These are phyloP conservation scores for Cyphomyrus plagiostoma DNA, from an alignment of 2,113 vertebrate genomes.

Conservation along the genomic window DNA sequence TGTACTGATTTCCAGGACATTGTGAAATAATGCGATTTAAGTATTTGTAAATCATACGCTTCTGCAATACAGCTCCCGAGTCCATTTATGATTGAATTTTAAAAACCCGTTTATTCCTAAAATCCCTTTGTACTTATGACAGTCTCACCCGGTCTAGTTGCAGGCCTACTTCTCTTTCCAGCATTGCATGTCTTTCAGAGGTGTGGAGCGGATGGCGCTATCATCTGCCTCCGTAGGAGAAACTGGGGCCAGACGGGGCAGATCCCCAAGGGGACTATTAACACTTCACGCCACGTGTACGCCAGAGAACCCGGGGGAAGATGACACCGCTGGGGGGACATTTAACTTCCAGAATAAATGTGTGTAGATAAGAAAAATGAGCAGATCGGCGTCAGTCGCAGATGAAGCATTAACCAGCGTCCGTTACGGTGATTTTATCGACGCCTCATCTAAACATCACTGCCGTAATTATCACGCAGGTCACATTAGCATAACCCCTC, in stretches of 20 bases:
- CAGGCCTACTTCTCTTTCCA: neutral
- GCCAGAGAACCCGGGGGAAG: constrained; percentile 60
- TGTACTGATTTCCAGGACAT: neutral
- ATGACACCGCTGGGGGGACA: constrained; percentile 12
- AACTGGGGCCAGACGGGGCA: constrained; percentile 46
- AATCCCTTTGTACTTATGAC: neutral
- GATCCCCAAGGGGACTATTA: constrained; percentile 71
- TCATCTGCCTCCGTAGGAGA: constrained; percentile 62
- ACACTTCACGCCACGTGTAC: constrained; percentile 71
- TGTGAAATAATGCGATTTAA: neutral
- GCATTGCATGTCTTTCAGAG: constrained; percentile 60
- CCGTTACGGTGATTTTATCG: neutral
- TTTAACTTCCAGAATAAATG: constrained; percentile 38
- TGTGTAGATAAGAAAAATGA: constrained; percentile 38
- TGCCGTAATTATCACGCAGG: neutral
- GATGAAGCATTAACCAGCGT: neutral
- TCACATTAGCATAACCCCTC: neutral
- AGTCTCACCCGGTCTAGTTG: neutral
- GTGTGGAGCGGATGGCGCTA: constrained; percentile 48
- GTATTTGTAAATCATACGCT: neutral
- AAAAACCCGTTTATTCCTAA: neutral
- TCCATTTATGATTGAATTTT: neutral
- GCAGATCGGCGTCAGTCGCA: neutral
- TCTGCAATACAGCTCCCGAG: neutral
- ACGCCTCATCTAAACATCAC: neutral